Conservation (phyloP, 2,113 vertebrate species). For the Manacus vitellinus region DNA sequence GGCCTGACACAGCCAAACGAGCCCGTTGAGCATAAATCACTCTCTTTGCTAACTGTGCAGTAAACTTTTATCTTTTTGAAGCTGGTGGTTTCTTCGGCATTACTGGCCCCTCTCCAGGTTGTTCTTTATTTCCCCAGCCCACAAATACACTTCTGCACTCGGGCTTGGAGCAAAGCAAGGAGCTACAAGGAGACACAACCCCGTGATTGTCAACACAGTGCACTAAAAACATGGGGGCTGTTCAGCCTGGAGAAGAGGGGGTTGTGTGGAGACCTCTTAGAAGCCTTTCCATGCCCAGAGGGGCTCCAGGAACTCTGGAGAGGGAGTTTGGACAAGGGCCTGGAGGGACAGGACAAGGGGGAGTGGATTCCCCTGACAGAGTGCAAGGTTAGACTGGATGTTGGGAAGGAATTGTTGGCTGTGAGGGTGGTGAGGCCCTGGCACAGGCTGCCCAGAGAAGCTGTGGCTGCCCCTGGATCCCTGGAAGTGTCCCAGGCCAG, state of each 20-base stretch:
- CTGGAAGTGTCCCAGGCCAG: background rate
- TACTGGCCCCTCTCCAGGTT: slow-evolving; percentile 23
- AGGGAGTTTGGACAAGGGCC: background rate
- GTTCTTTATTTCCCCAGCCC: background rate
- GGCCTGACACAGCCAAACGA: background rate
- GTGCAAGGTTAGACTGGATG: too few relatives aligned
- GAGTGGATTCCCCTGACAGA: background rate
- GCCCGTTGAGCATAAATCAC: background rate
- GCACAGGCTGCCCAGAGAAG: background rate
- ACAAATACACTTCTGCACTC: background rate
- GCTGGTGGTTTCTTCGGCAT: background rate
- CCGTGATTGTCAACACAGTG: fast-evolving
- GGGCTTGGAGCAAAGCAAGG: background rate
- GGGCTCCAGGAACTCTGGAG: background rate
- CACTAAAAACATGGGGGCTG: fast-evolving
- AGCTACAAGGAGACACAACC: background rate
- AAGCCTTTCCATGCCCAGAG: background rate
- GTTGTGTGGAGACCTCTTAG: background rate
- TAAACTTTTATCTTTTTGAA: slow-evolving; percentile 23
- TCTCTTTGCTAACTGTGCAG: background rate
- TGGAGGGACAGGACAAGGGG: fast-evolving
- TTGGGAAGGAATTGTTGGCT: background rate
- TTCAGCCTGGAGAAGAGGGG: background rate
- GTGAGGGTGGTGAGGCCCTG: background rate
- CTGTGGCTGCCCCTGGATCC: background rate